These are phyloP conservation scores for Martes flavigula DNA, from an alignment of 2,797 vertebrate species.

Conservation along the genomic window DNA sequence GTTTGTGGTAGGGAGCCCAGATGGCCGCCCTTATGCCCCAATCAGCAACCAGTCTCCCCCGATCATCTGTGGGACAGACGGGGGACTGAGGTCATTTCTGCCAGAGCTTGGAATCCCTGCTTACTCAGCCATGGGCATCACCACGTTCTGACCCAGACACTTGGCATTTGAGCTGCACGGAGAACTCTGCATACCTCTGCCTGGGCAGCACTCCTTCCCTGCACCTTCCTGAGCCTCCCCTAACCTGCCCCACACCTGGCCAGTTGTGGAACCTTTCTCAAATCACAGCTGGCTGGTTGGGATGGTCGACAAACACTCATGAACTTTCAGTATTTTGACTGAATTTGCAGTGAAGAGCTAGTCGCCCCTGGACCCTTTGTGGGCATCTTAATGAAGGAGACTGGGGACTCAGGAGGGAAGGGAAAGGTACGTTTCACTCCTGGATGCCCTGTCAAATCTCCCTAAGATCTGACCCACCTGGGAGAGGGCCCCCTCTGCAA, in stretches of 20 bases:
- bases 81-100: conserved; percentile 53
- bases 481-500: background rate
- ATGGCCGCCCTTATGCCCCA: background rate
- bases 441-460: background rate
- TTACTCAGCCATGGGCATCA: background rate
- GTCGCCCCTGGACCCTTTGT: background rate
- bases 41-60: background rate
- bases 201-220: background rate
- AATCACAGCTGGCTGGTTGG: rapidly evolving
- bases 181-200: background rate
- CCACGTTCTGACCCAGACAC: background rate
- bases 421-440: background rate
- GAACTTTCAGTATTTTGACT: background rate
- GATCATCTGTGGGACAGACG: background rate
- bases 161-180: background rate
- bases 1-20: conserved; percentile 34
- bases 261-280: background rate
- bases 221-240: background rate
- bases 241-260: background rate
- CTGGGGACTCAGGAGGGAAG: background rate
- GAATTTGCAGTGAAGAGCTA: background rate
- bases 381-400: background rate
- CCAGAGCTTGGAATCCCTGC: background rate
- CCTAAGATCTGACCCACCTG: background rate
- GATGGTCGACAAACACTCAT: background rate